A percentile compares a stretch with the other conserved stretches of the same genome.
Conservation (phyloP, 1,140 invertebrate species). For the Dinoponera quadriceps region DNA sequence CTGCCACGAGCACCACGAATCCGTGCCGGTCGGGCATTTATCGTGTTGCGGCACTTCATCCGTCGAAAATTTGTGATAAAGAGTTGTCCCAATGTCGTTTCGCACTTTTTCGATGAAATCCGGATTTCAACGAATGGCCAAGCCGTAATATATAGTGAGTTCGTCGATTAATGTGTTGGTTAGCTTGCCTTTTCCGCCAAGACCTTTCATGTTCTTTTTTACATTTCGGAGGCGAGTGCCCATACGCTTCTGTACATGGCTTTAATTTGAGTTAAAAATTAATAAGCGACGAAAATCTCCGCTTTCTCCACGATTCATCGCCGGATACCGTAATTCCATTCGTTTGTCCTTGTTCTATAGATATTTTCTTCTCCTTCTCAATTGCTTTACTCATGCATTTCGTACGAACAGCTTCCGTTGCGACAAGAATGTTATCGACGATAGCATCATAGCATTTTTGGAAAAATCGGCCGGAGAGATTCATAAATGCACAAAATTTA, state of each 20-base stretch:
- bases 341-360: too few relatives aligned
- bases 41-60: slow-evolving; percentile 28
- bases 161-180: slow-evolving; percentile 72
- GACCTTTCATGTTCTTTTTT: neutral
- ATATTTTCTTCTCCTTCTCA: too few relatives aligned
- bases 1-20: slow-evolving; percentile 30
- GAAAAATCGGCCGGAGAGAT: too few relatives aligned
- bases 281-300: too few relatives aligned
- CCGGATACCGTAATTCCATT: too few relatives aligned
- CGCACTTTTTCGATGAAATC: slow-evolving; percentile 3
- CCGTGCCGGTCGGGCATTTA: neutral
- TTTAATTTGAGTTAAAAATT: too few relatives aligned
- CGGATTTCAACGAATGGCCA: slow-evolving; percentile 23
- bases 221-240: neutral
- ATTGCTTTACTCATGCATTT: too few relatives aligned
- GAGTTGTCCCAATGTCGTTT: slow-evolving; percentile 18
- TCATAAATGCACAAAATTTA: too few relatives aligned
- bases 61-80: slow-evolving; percentile 19
- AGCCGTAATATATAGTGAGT: slow-evolving; percentile 64
- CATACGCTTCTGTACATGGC: slow-evolving; percentile 8
- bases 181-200: slow-evolving; percentile 67
- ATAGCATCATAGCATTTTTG: too few relatives aligned
- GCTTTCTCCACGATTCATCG: too few relatives aligned
- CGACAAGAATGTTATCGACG: too few relatives aligned
- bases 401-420: too few relatives aligned